These are phyloP conservation scores for Dipodomys ordii DNA, from an alignment of 2,113 vertebrate genomes.

Conservation along the genomic window DNA sequence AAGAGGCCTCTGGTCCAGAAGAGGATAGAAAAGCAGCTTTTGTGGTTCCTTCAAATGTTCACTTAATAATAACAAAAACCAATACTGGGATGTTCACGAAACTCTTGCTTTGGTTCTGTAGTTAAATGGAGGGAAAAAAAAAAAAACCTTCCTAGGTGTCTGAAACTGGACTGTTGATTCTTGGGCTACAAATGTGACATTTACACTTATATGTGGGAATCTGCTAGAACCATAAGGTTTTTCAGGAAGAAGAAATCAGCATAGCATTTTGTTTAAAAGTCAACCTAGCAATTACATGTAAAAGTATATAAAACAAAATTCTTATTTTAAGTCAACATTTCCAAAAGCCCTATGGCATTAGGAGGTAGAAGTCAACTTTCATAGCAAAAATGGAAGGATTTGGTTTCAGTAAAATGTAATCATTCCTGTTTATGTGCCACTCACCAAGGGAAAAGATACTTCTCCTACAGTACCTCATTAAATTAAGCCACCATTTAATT, in stretches of 20 bases:
- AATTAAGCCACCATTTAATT: not conserved
- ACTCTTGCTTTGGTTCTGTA: constrained; percentile 79
- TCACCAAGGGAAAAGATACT: not conserved
- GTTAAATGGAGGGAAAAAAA: constrained; percentile 67
- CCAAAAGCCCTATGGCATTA: not conserved
- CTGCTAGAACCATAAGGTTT: constrained; percentile 60
- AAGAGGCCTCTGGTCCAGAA: constrained; percentile 60
- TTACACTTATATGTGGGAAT: constrained; percentile 67
- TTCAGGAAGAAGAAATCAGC: constrained; percentile 53
- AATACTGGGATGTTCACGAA: constrained; percentile 78
- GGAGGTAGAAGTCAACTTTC: not conserved
- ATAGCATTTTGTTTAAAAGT: constrained; percentile 55
- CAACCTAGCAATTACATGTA: constrained; percentile 18
- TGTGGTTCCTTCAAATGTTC: constrained; percentile 77
- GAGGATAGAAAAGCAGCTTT: constrained; percentile 78
- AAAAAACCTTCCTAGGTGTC: constrained; percentile 46
- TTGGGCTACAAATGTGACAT: constrained; percentile 49
- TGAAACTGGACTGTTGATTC: constrained; percentile 65
- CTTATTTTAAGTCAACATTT: constrained; percentile 35
- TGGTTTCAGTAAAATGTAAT: not conserved
- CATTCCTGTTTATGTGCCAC: not conserved
- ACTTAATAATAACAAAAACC: constrained; percentile 81
- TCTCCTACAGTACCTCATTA: not conserved
- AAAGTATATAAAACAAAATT: constrained; percentile 39
- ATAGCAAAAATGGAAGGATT: not conserved